phyloP scores from a whole-genome alignment of 2,113 vertebrate genomes.

The Sinocyclocheilus rhinocerous region DNA sequence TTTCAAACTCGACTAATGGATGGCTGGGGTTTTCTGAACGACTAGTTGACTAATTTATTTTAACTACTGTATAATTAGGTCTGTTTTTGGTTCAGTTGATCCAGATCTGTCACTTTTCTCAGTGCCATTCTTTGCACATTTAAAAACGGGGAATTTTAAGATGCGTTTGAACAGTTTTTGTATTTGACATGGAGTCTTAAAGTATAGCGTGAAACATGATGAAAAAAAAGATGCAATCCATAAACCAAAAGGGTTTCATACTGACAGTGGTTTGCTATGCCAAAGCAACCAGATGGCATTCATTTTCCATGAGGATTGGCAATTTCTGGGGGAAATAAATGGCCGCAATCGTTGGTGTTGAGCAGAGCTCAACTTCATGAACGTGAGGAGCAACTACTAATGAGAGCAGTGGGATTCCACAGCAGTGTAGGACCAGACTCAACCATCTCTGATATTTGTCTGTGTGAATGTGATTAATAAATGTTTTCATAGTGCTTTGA shows the following conservation, averaged over 20 bases:
- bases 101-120: neutral
- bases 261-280: neutral
- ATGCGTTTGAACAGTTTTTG: neutral
- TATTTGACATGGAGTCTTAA: neutral
- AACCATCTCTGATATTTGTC: neutral
- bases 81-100: neutral
- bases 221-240: neutral
- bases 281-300: neutral
- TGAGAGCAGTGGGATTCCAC: neutral
- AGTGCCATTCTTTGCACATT: neutral
- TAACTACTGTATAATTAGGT: too few relatives aligned
- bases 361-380: conserved; percentile 4
- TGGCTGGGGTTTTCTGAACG: neutral
- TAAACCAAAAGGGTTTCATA: neutral
- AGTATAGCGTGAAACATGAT: neutral
- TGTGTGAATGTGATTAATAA: neutral
- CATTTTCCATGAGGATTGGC: neutral
- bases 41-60: neutral
- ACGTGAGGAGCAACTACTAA: neutral
- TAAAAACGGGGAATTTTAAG: neutral
- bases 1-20: neutral
- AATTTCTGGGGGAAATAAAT: neutral
- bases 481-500: neutral
- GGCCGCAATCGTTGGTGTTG: neutral
- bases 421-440: neutral